These are phyloP conservation scores for Pantherophis guttatus DNA, from an alignment of 2,113 vertebrate genomes.

Conservation along the genomic window DNA sequence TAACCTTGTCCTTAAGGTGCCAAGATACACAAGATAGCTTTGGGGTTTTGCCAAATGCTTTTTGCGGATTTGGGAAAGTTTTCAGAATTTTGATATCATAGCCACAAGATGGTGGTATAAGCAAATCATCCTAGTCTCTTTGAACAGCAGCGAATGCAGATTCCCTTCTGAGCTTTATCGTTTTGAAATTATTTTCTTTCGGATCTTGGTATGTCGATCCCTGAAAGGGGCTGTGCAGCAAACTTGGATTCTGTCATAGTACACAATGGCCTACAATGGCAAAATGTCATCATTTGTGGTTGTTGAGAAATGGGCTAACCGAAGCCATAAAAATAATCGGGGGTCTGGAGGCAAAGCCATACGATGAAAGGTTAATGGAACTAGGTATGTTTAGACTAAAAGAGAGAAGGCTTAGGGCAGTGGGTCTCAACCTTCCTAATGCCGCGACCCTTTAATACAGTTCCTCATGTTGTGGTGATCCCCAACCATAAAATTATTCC, in stretches of 20 bases:
- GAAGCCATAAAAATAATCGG: background rate
- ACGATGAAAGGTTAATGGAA: background rate
- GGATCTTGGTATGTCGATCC: conserved; percentile 39
- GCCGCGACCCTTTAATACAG: no score
- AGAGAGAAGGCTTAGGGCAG: background rate
- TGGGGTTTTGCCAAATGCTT: background rate
- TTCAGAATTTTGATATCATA: background rate
- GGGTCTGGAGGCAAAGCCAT: background rate
- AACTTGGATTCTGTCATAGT: conserved; percentile 2
- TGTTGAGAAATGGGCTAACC: background rate
- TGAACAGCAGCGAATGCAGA: background rate
- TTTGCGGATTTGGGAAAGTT: background rate
- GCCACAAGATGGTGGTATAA: conserved; percentile 67
- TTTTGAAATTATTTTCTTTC: conserved; percentile 9
- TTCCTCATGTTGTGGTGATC: no score
- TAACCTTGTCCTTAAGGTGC: background rate
- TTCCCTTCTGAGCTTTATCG: background rate
- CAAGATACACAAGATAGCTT: background rate
- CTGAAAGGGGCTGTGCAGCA: conserved; percentile 37
- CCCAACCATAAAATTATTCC: no score
- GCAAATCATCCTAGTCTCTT: conserved; percentile 28
- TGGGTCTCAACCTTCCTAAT: no score
- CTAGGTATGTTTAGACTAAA: background rate
- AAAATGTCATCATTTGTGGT: conserved; percentile 20
- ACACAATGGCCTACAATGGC: conserved; percentile 38